Base-by-base conservation (phyloP, 2,113 vertebrate genomes). In the Axis porcinus region DNA sequence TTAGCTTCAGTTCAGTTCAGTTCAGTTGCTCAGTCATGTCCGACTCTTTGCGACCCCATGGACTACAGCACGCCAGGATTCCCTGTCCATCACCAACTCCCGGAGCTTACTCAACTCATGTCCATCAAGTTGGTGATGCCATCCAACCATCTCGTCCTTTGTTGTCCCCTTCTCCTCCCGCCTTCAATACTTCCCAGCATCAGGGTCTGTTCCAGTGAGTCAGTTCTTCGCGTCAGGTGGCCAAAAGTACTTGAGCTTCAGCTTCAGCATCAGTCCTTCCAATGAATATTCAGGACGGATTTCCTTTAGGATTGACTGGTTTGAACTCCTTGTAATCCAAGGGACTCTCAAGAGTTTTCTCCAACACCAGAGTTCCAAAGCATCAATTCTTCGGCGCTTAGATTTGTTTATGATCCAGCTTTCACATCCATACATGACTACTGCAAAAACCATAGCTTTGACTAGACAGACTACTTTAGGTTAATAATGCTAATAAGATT, bases 371-470 rank as follows among this genome's bases (percentile, higher is more conserved):
- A 70, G 19, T 70, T 70, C 67, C 36, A 70, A 70, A 70, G n/a
- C 67, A 70, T 70, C 67, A 70, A 1, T 70, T 40, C n/a, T 70
- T 70, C 0, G 0, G n/a, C 0, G 0, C 19, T 70, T 21, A 70
- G n/a, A 23, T 23, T 70, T 58, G 23, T 58, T 58, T 70, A 23
- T 40, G n/a, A 11, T 40, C 19, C 67, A 70, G 19, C 67, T 70
- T 36, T 23, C 67, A 40, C n/a, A 70, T 40, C 67, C 67, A 70
- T 40, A 70, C 10, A 23, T 40, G 67, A 70, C n/a, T 40, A 40
- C 67, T 23, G 19, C n/a, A 70, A 70, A 70, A 70, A 40, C 67
- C 67, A 70, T 70, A 40, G n/a, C 67, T 23, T 40, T 40, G n/a
- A 70, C 67, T 70, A 70, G 10, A 40, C 0, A 0, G 67, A 70